These are phyloP conservation scores for Erythrolamprus reginae DNA, from an alignment of 2,113 vertebrate species.

Conservation along the genomic window DNA sequence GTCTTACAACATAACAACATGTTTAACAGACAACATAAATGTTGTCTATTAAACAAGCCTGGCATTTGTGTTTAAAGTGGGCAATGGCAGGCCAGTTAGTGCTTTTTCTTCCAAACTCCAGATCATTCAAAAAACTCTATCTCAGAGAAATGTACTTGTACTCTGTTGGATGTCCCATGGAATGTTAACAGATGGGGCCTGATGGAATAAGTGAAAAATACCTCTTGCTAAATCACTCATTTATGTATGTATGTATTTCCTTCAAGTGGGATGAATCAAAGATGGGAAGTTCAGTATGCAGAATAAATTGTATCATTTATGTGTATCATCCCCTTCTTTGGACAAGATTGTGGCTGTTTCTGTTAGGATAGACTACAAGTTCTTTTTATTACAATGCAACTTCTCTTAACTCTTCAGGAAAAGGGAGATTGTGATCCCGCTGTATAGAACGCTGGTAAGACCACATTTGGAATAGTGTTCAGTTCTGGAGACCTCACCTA, in stretches of 20 bases:
- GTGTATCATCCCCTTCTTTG: constrained; percentile 13
- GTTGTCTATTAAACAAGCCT: constrained; percentile 30
- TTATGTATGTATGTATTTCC: background rate
- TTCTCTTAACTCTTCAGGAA: too few species aligned
- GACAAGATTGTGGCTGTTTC: constrained; percentile 53
- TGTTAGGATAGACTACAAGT: too few species aligned
- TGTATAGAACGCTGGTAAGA: too few species aligned
- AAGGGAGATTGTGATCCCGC: too few species aligned
- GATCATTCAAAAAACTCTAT: constrained; percentile 11
- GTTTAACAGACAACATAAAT: too few species aligned
- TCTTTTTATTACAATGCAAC: too few species aligned
- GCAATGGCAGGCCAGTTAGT: constrained; percentile 9
- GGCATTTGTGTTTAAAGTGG: constrained; percentile 1
- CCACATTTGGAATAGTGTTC: too few species aligned
- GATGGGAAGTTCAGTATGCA: background rate
- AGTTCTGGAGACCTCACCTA: too few species aligned
- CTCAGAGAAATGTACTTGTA: constrained; percentile 15
- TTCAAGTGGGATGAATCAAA: constrained; percentile 6
- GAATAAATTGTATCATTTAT: constrained; percentile 20
- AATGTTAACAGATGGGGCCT: constrained; percentile 19
- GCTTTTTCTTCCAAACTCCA: background rate
- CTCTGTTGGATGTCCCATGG: background rate
- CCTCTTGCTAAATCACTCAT: fast-evolving
- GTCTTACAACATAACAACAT: too few species aligned
- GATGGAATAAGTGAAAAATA: constrained; percentile 30